phyloP scores from a whole-genome alignment of 2,797 vertebrate species.

The Neosilurus hyrtlii region DNA sequence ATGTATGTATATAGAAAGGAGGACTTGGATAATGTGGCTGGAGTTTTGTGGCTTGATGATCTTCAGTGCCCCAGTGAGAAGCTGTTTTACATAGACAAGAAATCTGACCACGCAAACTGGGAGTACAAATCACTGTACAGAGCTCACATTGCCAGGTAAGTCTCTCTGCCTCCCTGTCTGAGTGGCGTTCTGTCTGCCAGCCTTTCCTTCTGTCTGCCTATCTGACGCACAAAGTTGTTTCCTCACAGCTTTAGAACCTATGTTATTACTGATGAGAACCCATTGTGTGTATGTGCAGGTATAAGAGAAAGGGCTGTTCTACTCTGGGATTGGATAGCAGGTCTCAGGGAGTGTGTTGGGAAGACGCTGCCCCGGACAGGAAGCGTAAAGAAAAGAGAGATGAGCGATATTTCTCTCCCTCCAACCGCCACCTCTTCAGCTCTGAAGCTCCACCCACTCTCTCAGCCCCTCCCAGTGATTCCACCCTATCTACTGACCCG shows the following conservation, averaged over 20 bases:
- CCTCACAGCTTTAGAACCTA: neutral
- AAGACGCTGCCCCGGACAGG: slow-evolving; percentile 67
- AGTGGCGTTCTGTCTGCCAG: slow-evolving; percentile 2
- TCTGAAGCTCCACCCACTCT: slow-evolving; percentile 49
- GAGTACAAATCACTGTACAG: slow-evolving; percentile 93
- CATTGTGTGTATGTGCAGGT: slow-evolving; percentile 69
- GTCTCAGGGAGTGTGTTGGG: slow-evolving; percentile 79
- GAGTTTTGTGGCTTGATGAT: slow-evolving; percentile 87
- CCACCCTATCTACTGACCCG: neutral
- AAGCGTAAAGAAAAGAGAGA: slow-evolving; percentile 67
- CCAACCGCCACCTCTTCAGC: slow-evolving; percentile 70
- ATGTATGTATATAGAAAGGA: slow-evolving; percentile 61
- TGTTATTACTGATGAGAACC: neutral
- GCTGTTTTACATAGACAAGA: slow-evolving; percentile 83
- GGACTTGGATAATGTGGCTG: slow-evolving; percentile 41
- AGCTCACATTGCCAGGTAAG: slow-evolving; percentile 87
- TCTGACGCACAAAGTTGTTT: neutral
- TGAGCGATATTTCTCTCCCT: slow-evolving; percentile 83
- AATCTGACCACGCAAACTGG: slow-evolving; percentile 90
- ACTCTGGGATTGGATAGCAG: slow-evolving; percentile 82
- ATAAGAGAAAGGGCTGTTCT: slow-evolving; percentile 84
- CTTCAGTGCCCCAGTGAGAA: slow-evolving; percentile 67
- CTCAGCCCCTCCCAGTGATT: slow-evolving; percentile 36
- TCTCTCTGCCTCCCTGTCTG: neutral
- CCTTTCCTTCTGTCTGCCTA: neutral